phyloP scores from a whole-genome alignment of 1,140 invertebrate genomes.

The Cotesia typhae region DNA sequence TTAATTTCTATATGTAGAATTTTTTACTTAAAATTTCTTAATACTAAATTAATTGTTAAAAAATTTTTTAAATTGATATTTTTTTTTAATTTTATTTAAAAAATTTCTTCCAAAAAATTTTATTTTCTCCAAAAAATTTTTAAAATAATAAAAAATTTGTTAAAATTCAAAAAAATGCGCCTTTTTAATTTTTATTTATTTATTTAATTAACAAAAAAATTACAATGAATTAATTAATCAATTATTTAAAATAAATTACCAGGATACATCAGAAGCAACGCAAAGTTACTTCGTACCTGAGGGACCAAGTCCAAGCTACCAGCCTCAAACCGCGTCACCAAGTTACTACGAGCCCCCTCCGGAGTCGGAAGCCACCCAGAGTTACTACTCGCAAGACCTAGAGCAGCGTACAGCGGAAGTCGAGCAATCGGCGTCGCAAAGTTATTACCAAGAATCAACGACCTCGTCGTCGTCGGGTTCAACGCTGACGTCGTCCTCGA shows the following conservation, averaged over 20 bases:
- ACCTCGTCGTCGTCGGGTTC: not conserved
- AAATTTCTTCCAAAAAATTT: too few relatives aligned
- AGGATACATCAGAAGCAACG: slow-evolving; percentile 54
- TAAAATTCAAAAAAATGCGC: too few relatives aligned
- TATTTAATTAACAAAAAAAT: not conserved
- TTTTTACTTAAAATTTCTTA: too few relatives aligned
- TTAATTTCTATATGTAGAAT: not conserved
- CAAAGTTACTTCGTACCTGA: slow-evolving; percentile 58
- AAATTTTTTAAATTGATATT: too few relatives aligned
- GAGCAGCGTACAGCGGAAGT: slow-evolving; percentile 39
- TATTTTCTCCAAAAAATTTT: too few relatives aligned
- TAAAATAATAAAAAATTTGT: too few relatives aligned
- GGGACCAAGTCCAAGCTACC: slow-evolving; percentile 55
- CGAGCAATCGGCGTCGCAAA: slow-evolving; percentile 55
- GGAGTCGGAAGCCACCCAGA: slow-evolving; percentile 58
- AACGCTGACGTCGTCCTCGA: too few relatives aligned
- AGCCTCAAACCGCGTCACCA: slow-evolving; percentile 53
- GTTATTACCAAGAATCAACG: slow-evolving; percentile 56
- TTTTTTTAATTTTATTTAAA: too few relatives aligned
- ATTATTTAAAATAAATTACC: not conserved
- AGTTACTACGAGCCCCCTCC: slow-evolving; percentile 56
- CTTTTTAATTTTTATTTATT: too few relatives aligned
- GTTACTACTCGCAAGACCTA: slow-evolving; percentile 58
- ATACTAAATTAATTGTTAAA: too few relatives aligned
- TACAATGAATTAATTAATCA: not conserved